Evolutionary conservation across 64 coral and sea anemone species (phyloP).

Genomic region (Montipora sp.): DNA sequence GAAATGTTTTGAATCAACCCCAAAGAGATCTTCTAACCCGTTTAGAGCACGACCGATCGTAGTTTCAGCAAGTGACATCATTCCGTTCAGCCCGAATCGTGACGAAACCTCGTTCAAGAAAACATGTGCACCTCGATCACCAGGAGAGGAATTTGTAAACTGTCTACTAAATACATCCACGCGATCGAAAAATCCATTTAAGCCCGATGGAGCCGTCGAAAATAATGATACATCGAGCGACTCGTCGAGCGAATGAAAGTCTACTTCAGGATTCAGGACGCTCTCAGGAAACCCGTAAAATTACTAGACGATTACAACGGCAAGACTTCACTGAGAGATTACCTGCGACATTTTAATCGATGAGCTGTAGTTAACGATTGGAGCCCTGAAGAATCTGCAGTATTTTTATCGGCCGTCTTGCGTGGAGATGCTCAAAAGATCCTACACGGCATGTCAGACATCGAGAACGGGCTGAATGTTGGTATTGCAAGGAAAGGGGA

Average conservation of each 20-base stretch:
- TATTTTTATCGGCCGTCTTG: constrained; percentile 39
- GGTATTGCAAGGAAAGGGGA: constrained; percentile 16
- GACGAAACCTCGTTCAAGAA: neutral
- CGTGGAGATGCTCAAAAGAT: neutral
- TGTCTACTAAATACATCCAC: neutral
- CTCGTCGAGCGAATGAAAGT: too few relatives aligned
- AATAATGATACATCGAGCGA: too few relatives aligned
- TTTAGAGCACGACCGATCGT: neutral
- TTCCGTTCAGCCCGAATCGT: constrained; percentile 3
- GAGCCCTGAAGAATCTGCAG: constrained; percentile 29
- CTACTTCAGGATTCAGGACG: too few relatives aligned
- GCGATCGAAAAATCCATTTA: constrained; percentile 10
- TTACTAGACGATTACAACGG: constrained; percentile 28
- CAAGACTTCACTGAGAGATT: constrained; percentile 30
- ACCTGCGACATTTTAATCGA: constrained; percentile 37
- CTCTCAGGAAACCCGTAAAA: constrained; percentile 27
- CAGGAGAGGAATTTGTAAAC: constrained; percentile 29
- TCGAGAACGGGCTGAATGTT: constrained; percentile 15
- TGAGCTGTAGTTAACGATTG: constrained; percentile 26
- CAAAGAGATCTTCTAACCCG: neutral
- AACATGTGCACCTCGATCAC: constrained; percentile 13
- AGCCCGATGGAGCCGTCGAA: neutral
- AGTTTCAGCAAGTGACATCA: constrained; percentile 26
- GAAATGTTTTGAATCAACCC: too few relatives aligned
- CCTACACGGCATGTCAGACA: constrained; percentile 29